phyloP scores from a whole-genome alignment of 1,140 invertebrate species.

The Zaprionus vittiger region DNA sequence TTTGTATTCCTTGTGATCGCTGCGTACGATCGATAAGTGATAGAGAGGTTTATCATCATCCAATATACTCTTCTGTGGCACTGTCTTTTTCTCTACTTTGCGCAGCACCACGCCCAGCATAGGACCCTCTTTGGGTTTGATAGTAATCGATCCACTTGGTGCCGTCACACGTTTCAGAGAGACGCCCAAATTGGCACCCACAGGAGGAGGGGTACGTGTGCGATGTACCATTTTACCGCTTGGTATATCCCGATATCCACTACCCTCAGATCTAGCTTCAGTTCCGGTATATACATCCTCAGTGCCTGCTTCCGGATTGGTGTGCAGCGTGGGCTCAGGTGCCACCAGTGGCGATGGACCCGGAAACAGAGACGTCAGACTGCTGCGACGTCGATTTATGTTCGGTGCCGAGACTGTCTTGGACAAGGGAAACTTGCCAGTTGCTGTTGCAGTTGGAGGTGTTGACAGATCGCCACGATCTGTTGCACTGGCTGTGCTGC shows the following conservation, averaged over 20 bases:
- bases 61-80: slow-evolving; percentile 79
- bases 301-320: slow-evolving; percentile 38
- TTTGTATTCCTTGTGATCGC: slow-evolving; percentile 71
- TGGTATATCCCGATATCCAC: slow-evolving; percentile 68
- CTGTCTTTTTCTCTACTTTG: slow-evolving; percentile 73
- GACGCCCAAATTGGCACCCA: slow-evolving; percentile 76
- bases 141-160: slow-evolving; percentile 63
- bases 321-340: slow-evolving; percentile 67
- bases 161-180: slow-evolving; percentile 71
- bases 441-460: not conserved
- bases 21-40: slow-evolving; percentile 79
- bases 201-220: slow-evolving; percentile 77
- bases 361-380: slow-evolving; percentile 68
- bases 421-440: slow-evolving; percentile 61
- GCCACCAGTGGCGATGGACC: slow-evolving; percentile 73
- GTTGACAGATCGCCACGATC: slow-evolving; percentile 21
- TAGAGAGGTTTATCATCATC: slow-evolving; percentile 81
- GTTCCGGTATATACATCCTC: slow-evolving; percentile 9
- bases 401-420: slow-evolving; percentile 75
- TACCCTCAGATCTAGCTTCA: slow-evolving; percentile 38
- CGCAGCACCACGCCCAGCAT: slow-evolving; percentile 82
- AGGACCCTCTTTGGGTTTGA: slow-evolving; percentile 77
- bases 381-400: slow-evolving; percentile 67
- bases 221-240: slow-evolving; percentile 77
- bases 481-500: slow-evolving; percentile 66